These are phyloP conservation scores for Drosophila fungiperda DNA, from an alignment of 2,888 invertebrate genomes.

Conservation along the genomic window DNA sequence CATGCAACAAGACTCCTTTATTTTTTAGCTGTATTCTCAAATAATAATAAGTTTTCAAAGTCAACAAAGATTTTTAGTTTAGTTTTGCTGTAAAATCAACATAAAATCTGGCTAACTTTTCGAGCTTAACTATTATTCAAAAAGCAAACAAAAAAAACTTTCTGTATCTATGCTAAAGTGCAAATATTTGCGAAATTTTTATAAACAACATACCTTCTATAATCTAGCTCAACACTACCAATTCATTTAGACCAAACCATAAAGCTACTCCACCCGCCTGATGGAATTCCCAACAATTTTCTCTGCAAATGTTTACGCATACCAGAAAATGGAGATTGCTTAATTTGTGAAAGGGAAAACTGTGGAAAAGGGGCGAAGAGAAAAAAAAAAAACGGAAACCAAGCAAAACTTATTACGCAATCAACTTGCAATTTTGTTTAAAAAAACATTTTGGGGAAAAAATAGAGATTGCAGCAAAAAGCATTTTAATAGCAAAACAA, in stretches of 20 bases:
- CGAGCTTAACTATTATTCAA: background rate
- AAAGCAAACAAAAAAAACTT: background rate
- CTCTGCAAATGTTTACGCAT: slow-evolving; percentile 30
- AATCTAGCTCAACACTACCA: background rate
- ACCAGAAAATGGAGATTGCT: slow-evolving; percentile 35
- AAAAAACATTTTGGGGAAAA: slow-evolving; percentile 24
- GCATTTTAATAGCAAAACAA: slow-evolving; percentile 55
- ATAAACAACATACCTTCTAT: background rate
- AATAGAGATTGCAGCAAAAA: slow-evolving; percentile 19
- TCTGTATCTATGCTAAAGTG: background rate
- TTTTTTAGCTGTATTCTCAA: background rate
- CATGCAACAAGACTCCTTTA: slow-evolving; percentile 20
- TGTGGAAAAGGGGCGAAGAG: background rate
- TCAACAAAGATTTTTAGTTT: background rate
- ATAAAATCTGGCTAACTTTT: background rate
- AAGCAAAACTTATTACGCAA: slow-evolving; percentile 5
- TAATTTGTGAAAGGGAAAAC: slow-evolving; percentile 39
- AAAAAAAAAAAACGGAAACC: background rate
- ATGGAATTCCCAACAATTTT: slow-evolving; percentile 28
- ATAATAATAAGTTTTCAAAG: background rate
- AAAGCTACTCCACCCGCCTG: background rate
- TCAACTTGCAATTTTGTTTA: slow-evolving; percentile 33
- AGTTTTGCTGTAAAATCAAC: background rate
- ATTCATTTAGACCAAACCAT: slow-evolving; percentile 25
- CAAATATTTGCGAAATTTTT: background rate